These are phyloP conservation scores for Drosophila affinis DNA, from an alignment of 2,888 invertebrate genomes.

Conservation along the genomic window DNA sequence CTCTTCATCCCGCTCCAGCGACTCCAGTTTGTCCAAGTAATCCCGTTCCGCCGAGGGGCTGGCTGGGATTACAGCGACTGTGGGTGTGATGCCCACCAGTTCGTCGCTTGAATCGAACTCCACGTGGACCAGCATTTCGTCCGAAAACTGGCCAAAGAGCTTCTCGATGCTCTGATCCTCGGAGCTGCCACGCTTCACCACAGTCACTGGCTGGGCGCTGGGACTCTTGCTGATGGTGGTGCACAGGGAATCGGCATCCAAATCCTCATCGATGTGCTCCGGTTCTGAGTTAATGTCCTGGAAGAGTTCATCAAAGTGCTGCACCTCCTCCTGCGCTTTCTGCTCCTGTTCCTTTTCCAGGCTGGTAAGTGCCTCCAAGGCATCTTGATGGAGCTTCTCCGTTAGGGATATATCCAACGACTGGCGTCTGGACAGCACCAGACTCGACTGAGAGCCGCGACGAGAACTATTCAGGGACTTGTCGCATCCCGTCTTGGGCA, in stretches of 20 bases:
- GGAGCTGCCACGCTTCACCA: conserved; percentile 78
- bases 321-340: conserved; percentile 10
- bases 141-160: conserved; percentile 80
- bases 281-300: conserved; percentile 58
- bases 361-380: conserved; percentile 47
- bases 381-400: conserved; percentile 68
- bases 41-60: conserved; percentile 59
- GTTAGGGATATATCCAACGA: conserved; percentile 68
- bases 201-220: conserved; percentile 73
- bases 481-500: conserved; percentile 80
- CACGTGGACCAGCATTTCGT: conserved; percentile 82
- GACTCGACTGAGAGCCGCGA: conserved; percentile 73
- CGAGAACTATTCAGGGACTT: conserved; percentile 76
- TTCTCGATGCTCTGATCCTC: conserved; percentile 83
- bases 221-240: conserved; percentile 81
- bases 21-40: conserved; percentile 65
- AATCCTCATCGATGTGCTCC: conserved; percentile 40
- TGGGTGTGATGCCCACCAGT: conserved; percentile 76
- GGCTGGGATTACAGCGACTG: conserved; percentile 31
- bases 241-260: conserved; percentile 74
- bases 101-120: conserved; percentile 83
- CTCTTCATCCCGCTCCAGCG: conserved; percentile 68
- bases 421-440: conserved; percentile 61
- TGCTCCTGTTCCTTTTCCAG: conserved; percentile 46
- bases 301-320: conserved; percentile 74